A percentile compares a stretch with the other conserved stretches of the same genome.
These are phyloP conservation scores for Mythimna impura DNA, from an alignment of 2,888 invertebrate genomes.

Conservation along the genomic window DNA sequence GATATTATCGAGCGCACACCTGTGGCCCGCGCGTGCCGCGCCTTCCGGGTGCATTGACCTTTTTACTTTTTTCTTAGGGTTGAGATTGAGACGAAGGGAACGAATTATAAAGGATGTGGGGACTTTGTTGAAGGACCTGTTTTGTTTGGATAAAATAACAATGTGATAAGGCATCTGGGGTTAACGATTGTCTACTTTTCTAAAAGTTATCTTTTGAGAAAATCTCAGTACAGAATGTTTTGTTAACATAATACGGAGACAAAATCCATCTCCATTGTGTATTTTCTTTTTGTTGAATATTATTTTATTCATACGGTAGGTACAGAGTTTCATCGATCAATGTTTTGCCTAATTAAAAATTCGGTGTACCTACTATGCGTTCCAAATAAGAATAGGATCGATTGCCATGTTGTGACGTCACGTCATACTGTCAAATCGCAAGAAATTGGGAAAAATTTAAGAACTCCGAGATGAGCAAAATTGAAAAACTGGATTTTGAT, in stretches of 20 bases:
- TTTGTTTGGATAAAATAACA: neutral
- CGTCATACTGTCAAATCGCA: too few species aligned
- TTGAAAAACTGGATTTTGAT: too few species aligned
- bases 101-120: conserved; percentile 21
- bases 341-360: too few species aligned
- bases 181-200: neutral
- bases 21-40: conserved; percentile 83
- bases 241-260: neutral
- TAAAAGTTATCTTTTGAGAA: neutral
- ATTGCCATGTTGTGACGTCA: too few species aligned
- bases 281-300: neutral
- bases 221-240: neutral
- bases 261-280: neutral
- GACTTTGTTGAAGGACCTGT: conserved; percentile 3
- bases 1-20: conserved; percentile 87
- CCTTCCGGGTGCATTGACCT: conserved; percentile 85
- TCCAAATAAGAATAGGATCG: too few species aligned
- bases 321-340: neutral
- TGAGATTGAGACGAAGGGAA: conserved; percentile 41
- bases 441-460: too few species aligned
- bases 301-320: neutral
- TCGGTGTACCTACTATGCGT: too few species aligned
- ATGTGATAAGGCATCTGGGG: neutral
- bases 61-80: conserved; percentile 68
- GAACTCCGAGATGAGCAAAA: too few species aligned